A percentile compares a stretch with the other conserved stretches of the same genome.
phyloP scores from a whole-genome alignment of 2,888 invertebrate species.

The Chironomus tentans region DNA sequence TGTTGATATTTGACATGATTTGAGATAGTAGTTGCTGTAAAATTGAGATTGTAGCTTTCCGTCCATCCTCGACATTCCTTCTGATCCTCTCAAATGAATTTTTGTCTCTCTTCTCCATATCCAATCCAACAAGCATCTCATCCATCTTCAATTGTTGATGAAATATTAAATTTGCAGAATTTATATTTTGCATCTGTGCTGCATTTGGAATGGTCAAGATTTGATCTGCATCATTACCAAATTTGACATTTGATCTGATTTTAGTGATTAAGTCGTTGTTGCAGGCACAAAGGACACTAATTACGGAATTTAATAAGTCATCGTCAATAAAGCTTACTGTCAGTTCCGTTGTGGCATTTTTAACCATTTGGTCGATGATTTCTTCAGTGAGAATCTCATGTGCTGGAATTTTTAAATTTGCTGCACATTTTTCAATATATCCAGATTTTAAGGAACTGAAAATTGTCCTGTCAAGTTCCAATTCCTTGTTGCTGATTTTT shows the following conservation, averaged over 20 bases:
- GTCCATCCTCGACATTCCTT: constrained; percentile 36
- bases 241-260: constrained; percentile 38
- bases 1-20: constrained; percentile 76
- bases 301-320: constrained; percentile 50
- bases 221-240: constrained; percentile 40
- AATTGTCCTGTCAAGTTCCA: constrained; percentile 26
- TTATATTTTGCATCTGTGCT: constrained; percentile 74
- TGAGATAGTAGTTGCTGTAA: not conserved
- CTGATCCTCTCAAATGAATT: constrained; percentile 33
- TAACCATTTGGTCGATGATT: constrained; percentile 38
- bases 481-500: constrained; percentile 31
- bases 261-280: constrained; percentile 40
- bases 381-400: constrained; percentile 39
- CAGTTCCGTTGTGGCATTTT: constrained; percentile 49
- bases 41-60: constrained; percentile 29
- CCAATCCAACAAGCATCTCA: constrained; percentile 63
- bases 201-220: constrained; percentile 51
- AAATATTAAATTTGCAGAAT: constrained; percentile 67
- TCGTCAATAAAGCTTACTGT: constrained; percentile 79
- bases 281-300: constrained; percentile 37
- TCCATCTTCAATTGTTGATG: constrained; percentile 66
- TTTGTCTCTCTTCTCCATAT: constrained; percentile 46
- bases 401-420: constrained; percentile 39
- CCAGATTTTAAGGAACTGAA: constrained; percentile 39
- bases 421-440: constrained; percentile 39